These are phyloP conservation scores for Hemiprocne comata DNA, from an alignment of 2,113 vertebrate species.

Conservation along the genomic window DNA sequence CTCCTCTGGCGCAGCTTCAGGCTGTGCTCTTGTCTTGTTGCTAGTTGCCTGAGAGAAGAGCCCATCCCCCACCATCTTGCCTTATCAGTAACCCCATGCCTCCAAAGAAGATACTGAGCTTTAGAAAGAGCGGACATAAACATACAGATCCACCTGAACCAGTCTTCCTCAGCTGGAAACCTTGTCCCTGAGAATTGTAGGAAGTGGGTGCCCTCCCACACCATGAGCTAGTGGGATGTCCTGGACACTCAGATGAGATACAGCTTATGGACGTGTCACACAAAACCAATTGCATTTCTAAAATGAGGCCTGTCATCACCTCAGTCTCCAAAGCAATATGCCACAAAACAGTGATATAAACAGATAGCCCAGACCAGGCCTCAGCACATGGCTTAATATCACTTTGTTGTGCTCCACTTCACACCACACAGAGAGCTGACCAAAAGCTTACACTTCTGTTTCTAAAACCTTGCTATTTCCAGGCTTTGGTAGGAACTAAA, in stretches of 20 bases:
- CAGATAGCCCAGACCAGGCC: not conserved
- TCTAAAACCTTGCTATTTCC: not conserved
- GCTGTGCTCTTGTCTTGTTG: too few relatives aligned
- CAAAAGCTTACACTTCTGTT: not conserved
- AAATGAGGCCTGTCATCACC: not conserved
- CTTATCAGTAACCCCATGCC: accelerated
- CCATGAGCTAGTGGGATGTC: not conserved
- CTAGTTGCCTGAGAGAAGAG: too few relatives aligned
- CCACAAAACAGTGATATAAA: not conserved
- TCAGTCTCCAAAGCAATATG: not conserved
- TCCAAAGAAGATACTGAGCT: not conserved
- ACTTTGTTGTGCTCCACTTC: not conserved
- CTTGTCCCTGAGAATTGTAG: not conserved
- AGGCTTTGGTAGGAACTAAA: not conserved
- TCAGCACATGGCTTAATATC: not conserved
- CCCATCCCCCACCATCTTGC: too few relatives aligned
- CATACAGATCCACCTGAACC: not conserved
- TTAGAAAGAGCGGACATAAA: not conserved
- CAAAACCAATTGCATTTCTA: not conserved
- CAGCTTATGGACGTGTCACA: not conserved
- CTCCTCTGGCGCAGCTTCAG: too few relatives aligned
- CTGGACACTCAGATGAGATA: not conserved
- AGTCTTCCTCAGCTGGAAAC: not conserved
- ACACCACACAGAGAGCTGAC: not conserved
- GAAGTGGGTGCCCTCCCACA: not conserved